Evolutionary conservation across 2,888 invertebrate species (phyloP), one percentile per base, ranked within the genome.

Genomic region (Cenopis cana): DNA sequence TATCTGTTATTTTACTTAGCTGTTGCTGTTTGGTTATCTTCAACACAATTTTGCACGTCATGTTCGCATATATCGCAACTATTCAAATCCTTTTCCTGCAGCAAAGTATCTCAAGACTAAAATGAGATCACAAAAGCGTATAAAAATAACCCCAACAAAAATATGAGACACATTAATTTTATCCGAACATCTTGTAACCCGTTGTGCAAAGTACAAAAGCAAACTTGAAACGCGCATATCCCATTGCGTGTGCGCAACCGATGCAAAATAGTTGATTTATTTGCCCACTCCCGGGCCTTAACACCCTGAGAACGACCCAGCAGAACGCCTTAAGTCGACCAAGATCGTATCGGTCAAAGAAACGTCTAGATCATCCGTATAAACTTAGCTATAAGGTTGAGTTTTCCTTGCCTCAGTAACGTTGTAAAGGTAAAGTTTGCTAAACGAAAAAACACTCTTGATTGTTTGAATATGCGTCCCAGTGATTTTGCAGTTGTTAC

Each of bases 261-360:
- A 86, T 83, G 87, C 91, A 91, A 91, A 70, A 91, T 90, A 90
- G 90, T 91, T 91, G 91, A 92, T 91, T 91, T 90, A 90, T 85
- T 81, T 81, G 78, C 78, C 72, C 83, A 83, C 85, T 82, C 82
- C 83, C 78, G 79, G 75, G 75, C 80, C 79, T 77, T 85, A 84
- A 82, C 84, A 82, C 78, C 76, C 80, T 74, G 78, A 74, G 79
- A 76, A 74, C 74, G 65, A 6, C 49, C 20, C 4, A 54, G 11
- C 29, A 61, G 33, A 67, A 71, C 17, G 46, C 12, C 70, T 41
- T 38, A 71, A 70, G 20, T 54, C 65, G 18, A 54, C 1, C 36
- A 14, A n/a, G 50, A 24, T 41, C 18, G 12, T 54, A 33, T 49
- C 10, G n/a, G 5, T 20, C 9, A 20, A 11, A 12, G 10, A 59